Percentiles rank a stretch among this genome's conserved stretches.
phyloP scores from a whole-genome alignment of 2,888 invertebrate species.

The Oligia latruncula region DNA sequence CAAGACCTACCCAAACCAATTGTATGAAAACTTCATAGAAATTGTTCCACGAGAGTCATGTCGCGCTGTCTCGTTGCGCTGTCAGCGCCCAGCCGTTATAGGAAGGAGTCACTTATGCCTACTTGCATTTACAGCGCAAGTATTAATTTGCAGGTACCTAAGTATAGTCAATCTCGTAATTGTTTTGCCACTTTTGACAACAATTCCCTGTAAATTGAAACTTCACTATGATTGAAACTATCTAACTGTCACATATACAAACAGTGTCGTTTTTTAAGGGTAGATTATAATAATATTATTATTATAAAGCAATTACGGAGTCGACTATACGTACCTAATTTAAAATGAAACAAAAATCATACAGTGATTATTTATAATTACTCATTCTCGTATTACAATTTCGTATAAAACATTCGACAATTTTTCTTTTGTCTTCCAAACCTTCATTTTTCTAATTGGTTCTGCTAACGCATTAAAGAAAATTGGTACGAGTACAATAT shows the following conservation, averaged over 20 bases:
- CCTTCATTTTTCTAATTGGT: neutral
- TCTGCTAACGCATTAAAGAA: neutral
- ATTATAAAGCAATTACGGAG: neutral
- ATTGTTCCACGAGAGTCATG: no score
- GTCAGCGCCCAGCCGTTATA: neutral
- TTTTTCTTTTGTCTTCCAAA: conserved; percentile 3
- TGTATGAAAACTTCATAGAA: no score
- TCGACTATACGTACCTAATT: neutral
- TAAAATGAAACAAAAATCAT: conserved; percentile 28
- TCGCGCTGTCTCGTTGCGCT: no score
- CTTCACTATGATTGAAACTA: neutral
- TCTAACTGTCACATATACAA: neutral
- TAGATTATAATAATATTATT: neutral
- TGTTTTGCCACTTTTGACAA: neutral
- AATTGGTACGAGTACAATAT: neutral
- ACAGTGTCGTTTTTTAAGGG: neutral
- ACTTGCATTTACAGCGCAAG: neutral
- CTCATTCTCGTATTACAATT: conserved; percentile 64
- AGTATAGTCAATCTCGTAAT: neutral
- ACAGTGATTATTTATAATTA: conserved; percentile 9
- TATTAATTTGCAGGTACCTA: neutral
- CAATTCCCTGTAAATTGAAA: neutral
- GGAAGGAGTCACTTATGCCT: neutral
- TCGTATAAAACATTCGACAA: conserved; percentile 59
- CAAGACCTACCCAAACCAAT: no score